These are phyloP conservation scores for Carlito syrichta DNA, from an alignment of 2,113 vertebrate genomes.

Conservation along the genomic window DNA sequence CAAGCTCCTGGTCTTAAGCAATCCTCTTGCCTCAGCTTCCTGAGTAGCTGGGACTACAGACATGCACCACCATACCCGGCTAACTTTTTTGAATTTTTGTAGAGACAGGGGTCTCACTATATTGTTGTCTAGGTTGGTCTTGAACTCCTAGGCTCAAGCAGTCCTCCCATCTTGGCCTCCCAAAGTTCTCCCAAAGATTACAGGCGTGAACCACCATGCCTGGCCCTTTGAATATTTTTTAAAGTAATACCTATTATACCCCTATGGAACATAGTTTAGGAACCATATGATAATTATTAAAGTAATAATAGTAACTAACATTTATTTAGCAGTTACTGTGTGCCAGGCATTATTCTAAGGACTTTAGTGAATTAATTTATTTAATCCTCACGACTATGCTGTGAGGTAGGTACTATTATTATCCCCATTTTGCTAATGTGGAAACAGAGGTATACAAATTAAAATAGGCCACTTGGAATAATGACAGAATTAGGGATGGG, in stretches of 20 bases:
- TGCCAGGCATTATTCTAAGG: background rate
- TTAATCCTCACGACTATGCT: background rate
- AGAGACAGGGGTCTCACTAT: too few species aligned
- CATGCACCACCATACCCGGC: too few species aligned
- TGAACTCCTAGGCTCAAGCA: too few species aligned
- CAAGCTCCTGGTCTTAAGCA: too few species aligned
- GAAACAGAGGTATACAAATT: background rate
- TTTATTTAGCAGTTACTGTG: background rate
- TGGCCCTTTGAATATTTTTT: background rate
- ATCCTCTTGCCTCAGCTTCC: too few species aligned
- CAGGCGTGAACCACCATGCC: too few species aligned
- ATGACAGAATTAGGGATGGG: background rate
- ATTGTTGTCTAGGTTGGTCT: too few species aligned
- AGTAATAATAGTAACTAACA: background rate
- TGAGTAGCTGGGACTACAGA: too few species aligned
- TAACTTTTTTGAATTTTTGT: too few species aligned
- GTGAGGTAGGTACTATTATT: background rate
- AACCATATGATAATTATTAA: background rate
- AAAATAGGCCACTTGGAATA: background rate
- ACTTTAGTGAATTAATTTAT: background rate
- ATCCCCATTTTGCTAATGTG: background rate
- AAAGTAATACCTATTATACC: background rate
- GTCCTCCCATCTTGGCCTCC: too few species aligned
- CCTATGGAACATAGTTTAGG: background rate
- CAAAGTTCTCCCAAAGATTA: too few species aligned